Evolutionary conservation across 2,888 invertebrate species (phyloP), one percentile per base, ranked within the genome.

Genomic region (Lycaena phlaeas): DNA sequence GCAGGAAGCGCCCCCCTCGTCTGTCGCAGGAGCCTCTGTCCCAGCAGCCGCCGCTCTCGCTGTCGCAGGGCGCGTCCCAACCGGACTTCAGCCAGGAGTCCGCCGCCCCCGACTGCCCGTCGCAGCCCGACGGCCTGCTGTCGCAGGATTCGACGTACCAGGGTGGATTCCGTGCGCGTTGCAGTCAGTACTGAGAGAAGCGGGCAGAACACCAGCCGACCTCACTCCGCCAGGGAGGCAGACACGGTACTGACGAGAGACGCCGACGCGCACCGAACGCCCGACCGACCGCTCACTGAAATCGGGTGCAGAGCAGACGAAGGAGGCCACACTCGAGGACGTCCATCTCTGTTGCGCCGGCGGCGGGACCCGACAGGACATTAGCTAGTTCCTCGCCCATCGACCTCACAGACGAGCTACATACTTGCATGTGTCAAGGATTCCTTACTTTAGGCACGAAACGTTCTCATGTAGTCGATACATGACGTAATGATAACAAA

Each of bases 141-240:
- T 97, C 97, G 37, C 97, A 97, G 85, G 97, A 95, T 76, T 93
- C 93, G 31, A 91, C 91, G 52, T 94, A 93, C 81, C 93, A 93
- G 77, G 93, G 91, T 61, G 87, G 75, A 77, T 89, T 82, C 88
- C 88, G 78, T 74, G 87, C 77, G 86, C 89, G 77, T 86, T 88
- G 88, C 77, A 86, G 87, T 64, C 90, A 90, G 78, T 90, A 90
- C 85, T 90, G 90, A 90, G 96, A 30, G 88, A 90, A 62, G 71
- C 96, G 95, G 95, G 65, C 92, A 93, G 93, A 87, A 90, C 40
- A 90, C 94, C 28, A 96, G 96, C 57, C 56, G 56, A n/a, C n/a
- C n/a, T n/a, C 58, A 51, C 51, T 48, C 48, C 54, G 47, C 56
- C 52, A 55, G 58, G 57, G 58, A 50, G 57, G 56, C 54, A 52